phyloP scores from a whole-genome alignment of 2,888 invertebrate genomes.

The Drosophila subquinaria region DNA sequence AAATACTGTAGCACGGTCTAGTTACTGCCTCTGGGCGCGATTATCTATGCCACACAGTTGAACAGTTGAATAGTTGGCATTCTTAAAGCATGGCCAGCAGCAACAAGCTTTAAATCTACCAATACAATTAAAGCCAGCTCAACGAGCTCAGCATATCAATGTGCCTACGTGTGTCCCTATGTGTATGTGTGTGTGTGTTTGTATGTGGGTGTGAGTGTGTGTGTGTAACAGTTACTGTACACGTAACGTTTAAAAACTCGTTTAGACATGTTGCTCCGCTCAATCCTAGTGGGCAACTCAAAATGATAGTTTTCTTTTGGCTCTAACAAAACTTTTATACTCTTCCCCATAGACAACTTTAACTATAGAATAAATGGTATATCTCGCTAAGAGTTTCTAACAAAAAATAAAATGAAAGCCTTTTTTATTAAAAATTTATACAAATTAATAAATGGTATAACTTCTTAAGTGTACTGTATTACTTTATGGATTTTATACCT shows the following conservation, averaged over 20 bases:
- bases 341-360: slow-evolving; percentile 3
- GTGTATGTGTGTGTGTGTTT: background rate
- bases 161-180: background rate
- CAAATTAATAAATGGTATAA: no score
- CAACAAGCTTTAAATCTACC: slow-evolving; percentile 46
- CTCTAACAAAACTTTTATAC: slow-evolving; percentile 22
- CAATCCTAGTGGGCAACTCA: slow-evolving; percentile 48
- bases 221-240: slow-evolving; percentile 53
- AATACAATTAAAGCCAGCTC: slow-evolving; percentile 33
- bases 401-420: no score
- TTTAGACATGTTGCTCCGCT: slow-evolving; percentile 66
- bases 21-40: slow-evolving; percentile 44
- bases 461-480: no score
- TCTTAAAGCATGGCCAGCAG: slow-evolving; percentile 49
- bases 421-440: no score
- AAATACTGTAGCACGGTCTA: slow-evolving; percentile 18
- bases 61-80: slow-evolving; percentile 53
- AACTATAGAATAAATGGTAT: no score
- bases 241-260: slow-evolving; percentile 75
- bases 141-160: slow-evolving; percentile 27
- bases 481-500: no score
- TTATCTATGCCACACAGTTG: slow-evolving; percentile 53
- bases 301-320: slow-evolving; percentile 23
- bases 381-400: no score
- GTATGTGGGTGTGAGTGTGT: slow-evolving; percentile 17